A percentile compares a stretch with the other conserved stretches of the same genome.
phyloP scores from a whole-genome alignment of 2,888 invertebrate genomes.

The Drosophila demipolita region DNA sequence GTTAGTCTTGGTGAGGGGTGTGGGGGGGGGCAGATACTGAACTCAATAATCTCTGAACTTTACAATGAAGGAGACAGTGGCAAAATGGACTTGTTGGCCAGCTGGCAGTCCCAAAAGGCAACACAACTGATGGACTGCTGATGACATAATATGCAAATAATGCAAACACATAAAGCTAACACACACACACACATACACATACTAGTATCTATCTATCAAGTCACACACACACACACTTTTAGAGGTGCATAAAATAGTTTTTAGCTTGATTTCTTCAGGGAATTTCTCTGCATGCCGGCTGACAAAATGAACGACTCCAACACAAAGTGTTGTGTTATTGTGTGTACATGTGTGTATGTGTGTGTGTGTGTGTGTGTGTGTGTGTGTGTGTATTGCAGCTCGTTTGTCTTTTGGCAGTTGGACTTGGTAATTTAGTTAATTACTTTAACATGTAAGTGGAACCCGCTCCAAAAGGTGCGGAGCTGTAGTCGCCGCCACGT shows the following conservation, averaged over 20 bases:
- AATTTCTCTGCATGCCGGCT: slow-evolving; percentile 69
- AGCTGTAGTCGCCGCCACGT: slow-evolving; percentile 18
- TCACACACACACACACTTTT: slow-evolving; percentile 2
- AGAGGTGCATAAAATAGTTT: slow-evolving; percentile 67
- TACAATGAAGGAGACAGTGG: slow-evolving; percentile 53
- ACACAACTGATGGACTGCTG: slow-evolving; percentile 73
- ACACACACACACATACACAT: slow-evolving; percentile 38
- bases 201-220: slow-evolving; percentile 16
- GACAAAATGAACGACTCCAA: slow-evolving; percentile 59
- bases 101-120: slow-evolving; percentile 68
- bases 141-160: slow-evolving; percentile 82
- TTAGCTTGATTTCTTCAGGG: slow-evolving; percentile 84
- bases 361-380: slow-evolving; percentile 16
- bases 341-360: slow-evolving; percentile 13
- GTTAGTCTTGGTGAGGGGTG: slow-evolving; percentile 1
- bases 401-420: slow-evolving; percentile 57
- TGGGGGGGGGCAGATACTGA: slow-evolving; percentile 5
- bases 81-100: slow-evolving; percentile 43
- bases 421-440: slow-evolving; percentile 79
- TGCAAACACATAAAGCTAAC: slow-evolving; percentile 20
- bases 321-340: slow-evolving; percentile 4
- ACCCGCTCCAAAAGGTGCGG: slow-evolving; percentile 63
- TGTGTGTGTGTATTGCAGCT: slow-evolving; percentile 43
- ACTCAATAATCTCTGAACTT: slow-evolving; percentile 72
- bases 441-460: slow-evolving; percentile 74